A percentile compares a stretch with the other conserved stretches of the same genome.
Evolutionary conservation across 2,888 invertebrate genomes (phyloP).

Genomic region (Hirtodrosophila alboralis): DNA sequence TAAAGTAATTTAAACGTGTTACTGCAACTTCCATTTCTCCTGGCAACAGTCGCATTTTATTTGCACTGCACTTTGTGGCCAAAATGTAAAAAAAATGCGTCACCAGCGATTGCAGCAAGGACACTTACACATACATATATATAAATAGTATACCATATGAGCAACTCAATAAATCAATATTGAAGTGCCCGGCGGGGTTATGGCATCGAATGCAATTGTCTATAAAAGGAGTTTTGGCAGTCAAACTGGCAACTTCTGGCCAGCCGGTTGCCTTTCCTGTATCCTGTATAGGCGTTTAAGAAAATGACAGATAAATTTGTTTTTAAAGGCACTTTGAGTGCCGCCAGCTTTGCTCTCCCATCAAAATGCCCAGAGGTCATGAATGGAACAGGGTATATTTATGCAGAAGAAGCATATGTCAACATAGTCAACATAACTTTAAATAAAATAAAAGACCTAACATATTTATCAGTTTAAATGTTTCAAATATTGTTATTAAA

Average conservation of each 20-base stretch:
- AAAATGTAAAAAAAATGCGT: conserved; percentile 24
- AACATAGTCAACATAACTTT: no score
- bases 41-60: conserved; percentile 39
- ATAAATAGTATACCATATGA: conserved; percentile 52
- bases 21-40: conserved; percentile 10
- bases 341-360: not conserved
- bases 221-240: conserved; percentile 31
- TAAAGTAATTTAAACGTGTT: conserved; percentile 47
- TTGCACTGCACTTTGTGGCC: conserved; percentile 38
- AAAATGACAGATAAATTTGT: conserved; percentile 72
- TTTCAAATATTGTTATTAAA: no score
- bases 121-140: conserved; percentile 10
- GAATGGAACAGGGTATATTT: not conserved
- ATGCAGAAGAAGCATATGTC: not conserved
- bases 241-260: conserved; percentile 11
- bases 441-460: no score
- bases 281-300: conserved; percentile 52
- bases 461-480: no score
- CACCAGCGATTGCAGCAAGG: conserved; percentile 22
- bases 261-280: conserved; percentile 26
- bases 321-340: conserved; percentile 55
- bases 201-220: conserved; percentile 62
- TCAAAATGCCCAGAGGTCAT: conserved; percentile 1
- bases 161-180: conserved; percentile 75
- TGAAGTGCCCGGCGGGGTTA: conserved; percentile 40